Evolutionary conservation across 2,113 vertebrate genomes (phyloP).

Genomic region (Eclectus roratus): DNA sequence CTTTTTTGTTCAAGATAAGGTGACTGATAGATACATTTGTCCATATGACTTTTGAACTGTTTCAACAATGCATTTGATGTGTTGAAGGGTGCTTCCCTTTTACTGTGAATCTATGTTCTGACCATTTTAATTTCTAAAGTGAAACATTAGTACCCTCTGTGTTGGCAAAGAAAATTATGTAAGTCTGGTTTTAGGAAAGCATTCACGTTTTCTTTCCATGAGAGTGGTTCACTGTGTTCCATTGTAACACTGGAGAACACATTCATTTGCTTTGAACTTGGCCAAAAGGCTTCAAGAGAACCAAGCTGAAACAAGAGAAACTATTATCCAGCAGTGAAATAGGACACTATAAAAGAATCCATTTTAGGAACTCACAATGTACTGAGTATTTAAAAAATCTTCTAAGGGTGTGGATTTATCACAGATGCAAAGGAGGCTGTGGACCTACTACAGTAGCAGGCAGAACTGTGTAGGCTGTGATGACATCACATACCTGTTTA

Average conservation of each 20-base stretch:
- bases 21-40: background rate
- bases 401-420: background rate
- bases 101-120: background rate
- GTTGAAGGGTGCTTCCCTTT: background rate
- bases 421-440: background rate
- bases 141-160: background rate
- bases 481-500: background rate
- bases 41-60: background rate
- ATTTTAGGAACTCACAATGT: background rate
- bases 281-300: background rate
- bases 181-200: background rate
- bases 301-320: background rate
- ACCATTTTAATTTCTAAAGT: background rate
- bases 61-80: background rate
- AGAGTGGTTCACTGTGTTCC: background rate
- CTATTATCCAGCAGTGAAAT: background rate
- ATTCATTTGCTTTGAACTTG: background rate
- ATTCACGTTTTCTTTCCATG: background rate
- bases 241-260: background rate
- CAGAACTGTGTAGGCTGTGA: background rate
- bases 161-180: background rate
- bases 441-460: background rate
- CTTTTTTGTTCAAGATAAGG: constrained; percentile 6
- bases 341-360: background rate
- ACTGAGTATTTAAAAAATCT: background rate